Conservation (phyloP, 2,113 vertebrate species). For the Eptesicus fuscus region DNA sequence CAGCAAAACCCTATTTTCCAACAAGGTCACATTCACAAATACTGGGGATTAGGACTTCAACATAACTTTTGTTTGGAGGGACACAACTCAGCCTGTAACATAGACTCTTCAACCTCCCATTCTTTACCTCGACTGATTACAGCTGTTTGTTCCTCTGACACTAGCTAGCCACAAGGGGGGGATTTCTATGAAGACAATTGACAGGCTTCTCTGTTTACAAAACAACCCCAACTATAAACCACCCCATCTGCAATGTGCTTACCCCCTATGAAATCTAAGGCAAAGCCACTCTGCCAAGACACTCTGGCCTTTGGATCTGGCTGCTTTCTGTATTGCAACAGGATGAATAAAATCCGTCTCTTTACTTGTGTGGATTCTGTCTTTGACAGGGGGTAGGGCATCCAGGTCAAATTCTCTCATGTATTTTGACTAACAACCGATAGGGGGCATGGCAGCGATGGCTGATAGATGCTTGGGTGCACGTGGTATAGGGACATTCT, state of each 20-base stretch:
- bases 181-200: neutral
- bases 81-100: neutral
- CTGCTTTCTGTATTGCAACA: neutral
- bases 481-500: rapidly evolving
- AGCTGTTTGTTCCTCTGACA: neutral
- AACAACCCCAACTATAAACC: neutral
- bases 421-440: neutral
- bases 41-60: neutral
- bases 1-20: neutral
- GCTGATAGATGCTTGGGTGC: too few species aligned
- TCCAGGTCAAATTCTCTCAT: neutral
- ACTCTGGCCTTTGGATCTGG: neutral
- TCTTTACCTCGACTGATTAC: neutral
- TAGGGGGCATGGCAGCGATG: rapidly evolving
- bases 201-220: neutral
- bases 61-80: neutral
- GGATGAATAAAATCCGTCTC: neutral
- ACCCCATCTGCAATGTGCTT: neutral
- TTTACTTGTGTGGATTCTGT: neutral
- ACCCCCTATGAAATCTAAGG: neutral
- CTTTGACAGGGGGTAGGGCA: neutral
- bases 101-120: neutral
- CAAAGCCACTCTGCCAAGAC: neutral
- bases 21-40: neutral
- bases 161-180: neutral